Conservation (phyloP, 2,888 invertebrate genomes). For the Zhengitettix transpicula region DNA sequence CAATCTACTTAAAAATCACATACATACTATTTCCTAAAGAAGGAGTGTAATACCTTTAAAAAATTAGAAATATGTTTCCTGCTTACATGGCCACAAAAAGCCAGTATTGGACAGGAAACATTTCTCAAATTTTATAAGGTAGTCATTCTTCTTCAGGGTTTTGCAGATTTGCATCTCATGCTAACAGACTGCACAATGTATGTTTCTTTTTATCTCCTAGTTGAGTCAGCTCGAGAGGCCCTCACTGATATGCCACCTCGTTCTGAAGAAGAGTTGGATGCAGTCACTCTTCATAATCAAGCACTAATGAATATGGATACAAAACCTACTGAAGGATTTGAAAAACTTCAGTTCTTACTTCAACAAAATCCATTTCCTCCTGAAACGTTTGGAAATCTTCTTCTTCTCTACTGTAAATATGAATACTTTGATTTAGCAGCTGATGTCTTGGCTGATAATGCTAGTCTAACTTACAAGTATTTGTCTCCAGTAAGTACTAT, state of each 20-base stretch:
- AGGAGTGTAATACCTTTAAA: too few species aligned
- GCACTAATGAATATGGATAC: conserved; percentile 81
- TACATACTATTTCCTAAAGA: too few species aligned
- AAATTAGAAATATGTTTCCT: too few species aligned
- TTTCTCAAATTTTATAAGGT: too few species aligned
- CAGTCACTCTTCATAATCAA: conserved; percentile 93
- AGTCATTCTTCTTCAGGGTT: too few species aligned
- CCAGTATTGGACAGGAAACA: too few species aligned
- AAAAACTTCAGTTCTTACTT: conserved; percentile 81
- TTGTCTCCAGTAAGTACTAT: conserved; percentile 54
- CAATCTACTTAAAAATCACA: too few species aligned
- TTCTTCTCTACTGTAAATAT: conserved; percentile 89
- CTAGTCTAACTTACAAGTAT: conserved; percentile 89
- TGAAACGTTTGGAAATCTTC: conserved; percentile 91
- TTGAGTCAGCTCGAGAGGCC: conserved; percentile 73
- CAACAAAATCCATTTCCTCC: conserved; percentile 94
- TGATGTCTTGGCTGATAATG: conserved; percentile 93
- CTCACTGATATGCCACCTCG: conserved; percentile 81
- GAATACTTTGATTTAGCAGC: conserved; percentile 96
- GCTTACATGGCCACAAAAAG: too few species aligned
- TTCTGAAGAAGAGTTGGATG: conserved; percentile 92
- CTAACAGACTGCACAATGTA: not conserved
- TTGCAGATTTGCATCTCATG: too few species aligned
- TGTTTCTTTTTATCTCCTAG: conserved; percentile 23
- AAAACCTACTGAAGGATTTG: conserved; percentile 84